phyloP scores from a whole-genome alignment of 2,113 vertebrate species.

The Anseranas semipalmata region DNA sequence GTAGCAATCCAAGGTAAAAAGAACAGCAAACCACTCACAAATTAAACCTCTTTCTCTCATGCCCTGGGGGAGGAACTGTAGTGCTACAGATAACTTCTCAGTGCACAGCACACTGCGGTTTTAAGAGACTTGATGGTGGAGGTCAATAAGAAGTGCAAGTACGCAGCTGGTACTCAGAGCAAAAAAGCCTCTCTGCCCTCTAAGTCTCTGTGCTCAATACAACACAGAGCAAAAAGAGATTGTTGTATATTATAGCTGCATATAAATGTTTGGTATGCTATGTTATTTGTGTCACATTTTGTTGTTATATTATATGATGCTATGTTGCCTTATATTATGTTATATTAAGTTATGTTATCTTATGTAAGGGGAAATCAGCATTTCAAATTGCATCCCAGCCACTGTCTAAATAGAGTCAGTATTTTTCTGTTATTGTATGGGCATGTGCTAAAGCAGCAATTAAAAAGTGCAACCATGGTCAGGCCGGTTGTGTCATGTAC shows the following conservation, averaged over 20 bases:
- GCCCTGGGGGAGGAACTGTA: background rate
- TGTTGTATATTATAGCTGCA: background rate
- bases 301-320: background rate
- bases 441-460: background rate
- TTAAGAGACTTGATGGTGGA: background rate
- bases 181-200: background rate
- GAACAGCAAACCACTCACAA: background rate
- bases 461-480: background rate
- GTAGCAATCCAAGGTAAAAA: background rate
- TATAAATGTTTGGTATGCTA: background rate
- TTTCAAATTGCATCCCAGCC: background rate
- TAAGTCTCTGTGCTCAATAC: background rate
- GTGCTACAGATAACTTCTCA: background rate
- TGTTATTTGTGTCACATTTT: background rate
- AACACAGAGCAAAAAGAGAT: background rate
- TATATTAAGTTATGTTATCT: background rate
- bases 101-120: background rate
- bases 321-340: background rate
- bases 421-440: background rate
- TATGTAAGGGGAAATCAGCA: background rate
- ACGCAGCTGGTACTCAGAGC: background rate
- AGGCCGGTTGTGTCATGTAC: background rate
- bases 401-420: background rate
- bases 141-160: background rate
- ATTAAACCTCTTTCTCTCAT: background rate